phyloP scores from a whole-genome alignment of 2,113 vertebrate species.

The Hylia prasina region DNA sequence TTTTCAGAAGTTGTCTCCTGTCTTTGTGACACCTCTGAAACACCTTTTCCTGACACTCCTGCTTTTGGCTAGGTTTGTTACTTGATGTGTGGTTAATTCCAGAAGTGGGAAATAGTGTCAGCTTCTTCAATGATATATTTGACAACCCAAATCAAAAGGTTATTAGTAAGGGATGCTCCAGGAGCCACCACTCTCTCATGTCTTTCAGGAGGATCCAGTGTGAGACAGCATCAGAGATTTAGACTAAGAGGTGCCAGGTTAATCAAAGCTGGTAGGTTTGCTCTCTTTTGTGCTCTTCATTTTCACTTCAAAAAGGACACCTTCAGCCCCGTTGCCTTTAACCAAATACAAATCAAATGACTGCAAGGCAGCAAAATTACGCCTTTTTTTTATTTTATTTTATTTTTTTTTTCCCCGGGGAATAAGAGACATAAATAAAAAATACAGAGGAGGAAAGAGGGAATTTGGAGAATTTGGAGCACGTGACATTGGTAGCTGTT shows the following conservation, averaged over 20 bases:
- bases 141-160: not conserved
- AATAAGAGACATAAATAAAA: not conserved
- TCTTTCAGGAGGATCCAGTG: not conserved
- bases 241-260: not conserved
- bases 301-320: not conserved
- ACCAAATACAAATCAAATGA: not conserved
- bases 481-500: not conserved
- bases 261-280: not conserved
- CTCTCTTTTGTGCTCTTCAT: not conserved
- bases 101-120: not conserved
- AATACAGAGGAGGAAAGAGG: not conserved
- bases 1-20: not conserved
- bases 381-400: rapidly evolving
- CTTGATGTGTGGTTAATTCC: not conserved
- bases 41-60: not conserved
- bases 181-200: not conserved
- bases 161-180: not conserved
- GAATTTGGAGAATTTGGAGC: not conserved
- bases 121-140: not conserved
- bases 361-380: not conserved
- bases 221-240: not conserved
- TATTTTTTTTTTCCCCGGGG: rapidly evolving
- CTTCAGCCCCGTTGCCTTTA: not conserved
- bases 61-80: not conserved
- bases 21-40: not conserved